Evolutionary conservation across 2,113 vertebrate species (phyloP).

Genomic region (Coptodon rendalli): DNA sequence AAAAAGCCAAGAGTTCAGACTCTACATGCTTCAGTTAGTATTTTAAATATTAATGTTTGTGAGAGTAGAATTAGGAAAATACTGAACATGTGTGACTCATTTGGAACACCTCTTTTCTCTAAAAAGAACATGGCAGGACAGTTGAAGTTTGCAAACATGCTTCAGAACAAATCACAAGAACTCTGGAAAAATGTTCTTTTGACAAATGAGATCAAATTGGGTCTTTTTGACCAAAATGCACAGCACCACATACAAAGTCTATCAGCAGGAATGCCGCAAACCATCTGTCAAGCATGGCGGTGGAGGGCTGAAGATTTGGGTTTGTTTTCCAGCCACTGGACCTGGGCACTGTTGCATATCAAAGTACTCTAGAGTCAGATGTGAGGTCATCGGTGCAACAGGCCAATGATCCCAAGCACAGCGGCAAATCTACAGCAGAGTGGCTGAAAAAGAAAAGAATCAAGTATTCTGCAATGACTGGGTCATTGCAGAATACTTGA

Average conservation of each 20-base stretch:
- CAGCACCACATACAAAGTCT: not conserved
- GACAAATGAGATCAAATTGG: not conserved
- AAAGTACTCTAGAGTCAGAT: not conserved
- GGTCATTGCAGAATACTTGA: not conserved
- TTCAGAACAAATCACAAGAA: not conserved
- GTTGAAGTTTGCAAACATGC: not conserved
- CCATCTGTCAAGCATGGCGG: not conserved
- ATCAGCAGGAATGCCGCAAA: not conserved
- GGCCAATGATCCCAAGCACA: not conserved
- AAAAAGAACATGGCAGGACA: not conserved
- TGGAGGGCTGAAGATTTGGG: not conserved
- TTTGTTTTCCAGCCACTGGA: not conserved
- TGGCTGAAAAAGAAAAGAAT: not conserved
- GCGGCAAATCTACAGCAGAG: not conserved
- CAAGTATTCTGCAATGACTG: not conserved
- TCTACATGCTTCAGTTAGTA: not conserved
- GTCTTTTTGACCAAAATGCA: not conserved
- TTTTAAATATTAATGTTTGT: not conserved
- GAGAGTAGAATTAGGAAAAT: not conserved
- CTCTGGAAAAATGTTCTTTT: not conserved
- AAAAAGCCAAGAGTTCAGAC: not conserved
- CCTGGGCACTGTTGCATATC: not conserved
- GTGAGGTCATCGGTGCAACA: not conserved
- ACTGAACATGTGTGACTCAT: not conserved
- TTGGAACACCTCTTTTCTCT: not conserved